These are phyloP conservation scores for Typhlichthys eigenmanni DNA, from an alignment of 2,797 vertebrate species.

Conservation along the genomic window DNA sequence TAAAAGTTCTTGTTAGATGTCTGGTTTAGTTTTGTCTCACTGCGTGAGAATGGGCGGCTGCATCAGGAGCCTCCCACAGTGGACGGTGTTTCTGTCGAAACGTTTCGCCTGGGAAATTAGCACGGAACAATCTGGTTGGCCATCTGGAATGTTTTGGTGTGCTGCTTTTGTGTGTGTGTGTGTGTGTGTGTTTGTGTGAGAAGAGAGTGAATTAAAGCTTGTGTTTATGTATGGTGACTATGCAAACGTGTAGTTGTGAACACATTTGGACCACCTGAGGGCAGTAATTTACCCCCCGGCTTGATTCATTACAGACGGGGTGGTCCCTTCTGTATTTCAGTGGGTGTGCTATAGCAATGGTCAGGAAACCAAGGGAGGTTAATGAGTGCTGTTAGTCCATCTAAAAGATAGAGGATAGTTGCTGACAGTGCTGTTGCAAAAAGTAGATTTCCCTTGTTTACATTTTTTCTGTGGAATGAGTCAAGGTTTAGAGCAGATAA, in stretches of 20 bases:
- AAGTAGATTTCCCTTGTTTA: background rate
- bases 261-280: slow-evolving; percentile 43
- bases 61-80: slow-evolving; percentile 8
- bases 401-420: background rate
- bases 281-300: slow-evolving; percentile 36
- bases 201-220: slow-evolving; percentile 26
- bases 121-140: slow-evolving; percentile 51
- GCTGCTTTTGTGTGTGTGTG: slow-evolving; percentile 3
- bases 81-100: slow-evolving; percentile 46
- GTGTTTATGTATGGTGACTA: slow-evolving; percentile 26
- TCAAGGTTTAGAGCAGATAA: too few species aligned
- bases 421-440: background rate
- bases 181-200: slow-evolving; percentile 32
- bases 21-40: slow-evolving; percentile 24
- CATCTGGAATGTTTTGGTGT: slow-evolving; percentile 58
- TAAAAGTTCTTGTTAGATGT: slow-evolving; percentile 18
- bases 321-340: slow-evolving; percentile 15
- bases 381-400: background rate
- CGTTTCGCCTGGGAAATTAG: slow-evolving; percentile 54
- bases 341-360: background rate
- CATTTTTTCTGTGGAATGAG: too few species aligned
- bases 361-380: background rate
- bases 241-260: slow-evolving; percentile 34
- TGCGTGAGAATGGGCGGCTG: background rate
- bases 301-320: slow-evolving; percentile 26